phyloP scores from a whole-genome alignment of 2,113 vertebrate genomes.

The Gorsachius goisagi region DNA sequence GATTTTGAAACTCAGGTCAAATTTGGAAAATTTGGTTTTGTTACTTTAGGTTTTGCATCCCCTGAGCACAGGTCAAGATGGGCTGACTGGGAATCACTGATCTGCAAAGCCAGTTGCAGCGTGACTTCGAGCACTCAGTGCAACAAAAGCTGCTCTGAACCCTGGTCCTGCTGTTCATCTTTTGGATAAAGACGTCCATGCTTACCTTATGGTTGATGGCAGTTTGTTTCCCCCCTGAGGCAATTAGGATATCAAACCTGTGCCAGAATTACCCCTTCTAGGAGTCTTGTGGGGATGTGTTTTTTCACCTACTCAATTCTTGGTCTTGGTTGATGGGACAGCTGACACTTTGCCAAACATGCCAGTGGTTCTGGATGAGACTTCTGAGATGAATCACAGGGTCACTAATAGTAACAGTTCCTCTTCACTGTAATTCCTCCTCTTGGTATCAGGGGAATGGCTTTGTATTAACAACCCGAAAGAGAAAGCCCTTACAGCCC shows the following conservation, averaged over 20 bases:
- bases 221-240: background rate
- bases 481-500: background rate
- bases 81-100: background rate
- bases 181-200: background rate
- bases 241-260: background rate
- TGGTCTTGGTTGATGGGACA: background rate
- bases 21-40: background rate
- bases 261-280: background rate
- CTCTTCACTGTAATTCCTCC: background rate
- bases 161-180: background rate
- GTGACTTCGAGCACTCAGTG: background rate
- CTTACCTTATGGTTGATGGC: background rate
- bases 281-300: background rate
- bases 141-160: background rate
- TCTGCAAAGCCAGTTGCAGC: background rate
- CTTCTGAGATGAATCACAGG: background rate
- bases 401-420: background rate
- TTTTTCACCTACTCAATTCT: background rate
- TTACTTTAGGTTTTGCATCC: background rate
- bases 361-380: background rate
- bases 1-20: background rate
- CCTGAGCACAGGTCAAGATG: background rate
- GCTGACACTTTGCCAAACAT: background rate
- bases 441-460: background rate
- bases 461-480: background rate